Evolutionary conservation across 2,888 invertebrate species (phyloP).

Genomic region (Cloeon dipterum): DNA sequence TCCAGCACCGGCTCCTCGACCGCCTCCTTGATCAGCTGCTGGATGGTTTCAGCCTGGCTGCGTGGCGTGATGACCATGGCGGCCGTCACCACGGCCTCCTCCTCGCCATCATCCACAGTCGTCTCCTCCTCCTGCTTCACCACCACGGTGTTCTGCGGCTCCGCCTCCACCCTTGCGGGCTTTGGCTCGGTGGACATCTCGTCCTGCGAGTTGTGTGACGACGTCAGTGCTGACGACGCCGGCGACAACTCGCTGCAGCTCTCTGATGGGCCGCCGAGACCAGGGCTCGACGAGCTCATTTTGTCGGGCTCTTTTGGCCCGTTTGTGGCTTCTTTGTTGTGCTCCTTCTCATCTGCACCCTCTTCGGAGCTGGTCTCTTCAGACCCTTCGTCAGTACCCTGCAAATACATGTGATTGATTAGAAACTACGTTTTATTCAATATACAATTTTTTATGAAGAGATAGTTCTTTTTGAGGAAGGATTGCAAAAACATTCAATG

Average conservation of each 20-base stretch:
- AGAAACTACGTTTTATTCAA: too few relatives aligned
- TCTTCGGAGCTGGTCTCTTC: constrained; percentile 1
- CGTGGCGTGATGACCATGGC: too few relatives aligned
- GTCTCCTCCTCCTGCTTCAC: background rate
- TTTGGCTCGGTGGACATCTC: background rate
- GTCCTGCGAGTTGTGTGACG: background rate
- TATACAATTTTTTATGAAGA: too few relatives aligned
- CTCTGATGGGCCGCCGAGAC: background rate
- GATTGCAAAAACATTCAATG: too few relatives aligned
- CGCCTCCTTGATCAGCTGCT: too few relatives aligned
- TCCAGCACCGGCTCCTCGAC: too few relatives aligned
- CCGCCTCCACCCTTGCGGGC: background rate
- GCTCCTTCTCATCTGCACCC: background rate
- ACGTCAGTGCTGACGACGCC: background rate
- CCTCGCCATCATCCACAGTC: too few relatives aligned
- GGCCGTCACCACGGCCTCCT: too few relatives aligned
- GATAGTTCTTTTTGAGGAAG: too few relatives aligned
- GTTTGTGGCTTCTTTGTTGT: background rate
- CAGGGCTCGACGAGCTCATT: background rate
- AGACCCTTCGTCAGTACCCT: background rate
- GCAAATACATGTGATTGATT: too few relatives aligned
- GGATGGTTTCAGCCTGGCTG: too few relatives aligned
- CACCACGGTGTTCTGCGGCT: background rate
- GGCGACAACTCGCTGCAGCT: background rate
- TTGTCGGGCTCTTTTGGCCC: background rate